Evolutionary conservation across 2,797 vertebrate species (phyloP), one percentile per base, ranked within the genome.

Genomic region (Lagorchestes hirsutus): DNA sequence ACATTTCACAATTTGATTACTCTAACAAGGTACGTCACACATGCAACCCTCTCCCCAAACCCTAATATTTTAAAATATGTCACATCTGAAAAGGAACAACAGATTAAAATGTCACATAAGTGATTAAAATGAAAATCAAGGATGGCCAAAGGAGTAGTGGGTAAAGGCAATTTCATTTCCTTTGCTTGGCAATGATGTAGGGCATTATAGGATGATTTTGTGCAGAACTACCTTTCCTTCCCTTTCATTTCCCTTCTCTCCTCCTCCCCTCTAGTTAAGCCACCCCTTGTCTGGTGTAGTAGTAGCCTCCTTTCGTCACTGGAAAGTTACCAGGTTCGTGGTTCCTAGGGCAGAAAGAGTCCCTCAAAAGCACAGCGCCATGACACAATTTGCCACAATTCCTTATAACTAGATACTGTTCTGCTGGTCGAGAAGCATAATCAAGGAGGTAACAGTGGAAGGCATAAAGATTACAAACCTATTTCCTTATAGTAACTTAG

Each of bases 121-220:
- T 29, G 28, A 82, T 55, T 55, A 92, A 95, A 90, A 91, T 0
- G 27, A 50, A 92, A 40, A 54, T 0, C 8, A 54, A 12, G 12
- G 29, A 14, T 28, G 92, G 93, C 54, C 52, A 40, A 59, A n/a
- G n/a, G 1, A 55, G 3, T 52, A 55, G 29, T 5, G 57, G 82
- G 34, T 57, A 62, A 91, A 93, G 40, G 50, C 56, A n/a, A 52
- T 46, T 52, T 5, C 56, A 55, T n/a, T 9, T 67, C 46, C 67
- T 40, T 56, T 40, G 24, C 92, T 93, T 56, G 16, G 14, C 12
- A 62, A 90, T 2, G 14, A 56, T 2, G 2, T 29, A 95, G 34
- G 54, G 59, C 82, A 13, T 93, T 95, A 74, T 91, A 46, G 28
- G 50, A 55, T 91, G 95, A 94, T 74, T 95, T 95, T 57, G 40